Percentiles rank a stretch among this genome's conserved stretches.
These are phyloP conservation scores for Brachyopa scutellaris DNA, from an alignment of 2,888 invertebrate species.

Conservation along the genomic window DNA sequence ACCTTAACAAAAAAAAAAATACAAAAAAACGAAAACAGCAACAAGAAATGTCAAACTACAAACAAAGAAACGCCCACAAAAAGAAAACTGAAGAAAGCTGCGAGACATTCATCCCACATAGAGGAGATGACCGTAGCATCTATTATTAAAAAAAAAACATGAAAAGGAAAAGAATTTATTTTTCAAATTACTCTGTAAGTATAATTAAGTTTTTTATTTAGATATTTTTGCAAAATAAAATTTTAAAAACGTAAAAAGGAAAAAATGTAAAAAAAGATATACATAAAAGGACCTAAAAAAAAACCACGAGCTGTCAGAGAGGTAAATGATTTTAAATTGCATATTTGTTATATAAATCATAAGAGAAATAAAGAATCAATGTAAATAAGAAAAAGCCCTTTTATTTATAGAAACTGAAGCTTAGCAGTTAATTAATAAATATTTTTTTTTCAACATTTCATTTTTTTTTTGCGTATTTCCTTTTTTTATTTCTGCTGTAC, in stretches of 20 bases:
- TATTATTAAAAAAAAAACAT: constrained; percentile 27
- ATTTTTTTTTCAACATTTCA: constrained; percentile 15
- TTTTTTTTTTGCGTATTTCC: constrained; percentile 12
- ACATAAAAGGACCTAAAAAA: constrained; percentile 63
- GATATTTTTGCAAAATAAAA: constrained; percentile 71
- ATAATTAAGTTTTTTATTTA: constrained; percentile 71
- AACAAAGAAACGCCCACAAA: constrained; percentile 4
- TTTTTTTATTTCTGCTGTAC: constrained; percentile 48
- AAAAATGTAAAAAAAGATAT: constrained; percentile 31
- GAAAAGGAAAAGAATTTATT: constrained; percentile 70
- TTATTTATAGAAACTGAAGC: constrained; percentile 48
- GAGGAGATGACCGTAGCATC: constrained; percentile 38
- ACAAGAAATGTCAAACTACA: constrained; percentile 38
- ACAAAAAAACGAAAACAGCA: constrained; percentile 6
- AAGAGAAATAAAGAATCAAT: constrained; percentile 20
- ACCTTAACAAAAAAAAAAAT: constrained; percentile 35
- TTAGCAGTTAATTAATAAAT: constrained; percentile 50
- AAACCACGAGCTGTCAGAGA: constrained; percentile 53
- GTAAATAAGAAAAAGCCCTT: constrained; percentile 44
- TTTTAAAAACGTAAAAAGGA: constrained; percentile 39
- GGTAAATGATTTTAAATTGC: constrained; percentile 51
- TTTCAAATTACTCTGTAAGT: constrained; percentile 69
- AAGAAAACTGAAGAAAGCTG: constrained; percentile 28
- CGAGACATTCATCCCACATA: constrained; percentile 45
- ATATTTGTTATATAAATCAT: constrained; percentile 54